Evolutionary conservation across 2,113 vertebrate species (phyloP).

Genomic region (Amphiprion ocellaris): DNA sequence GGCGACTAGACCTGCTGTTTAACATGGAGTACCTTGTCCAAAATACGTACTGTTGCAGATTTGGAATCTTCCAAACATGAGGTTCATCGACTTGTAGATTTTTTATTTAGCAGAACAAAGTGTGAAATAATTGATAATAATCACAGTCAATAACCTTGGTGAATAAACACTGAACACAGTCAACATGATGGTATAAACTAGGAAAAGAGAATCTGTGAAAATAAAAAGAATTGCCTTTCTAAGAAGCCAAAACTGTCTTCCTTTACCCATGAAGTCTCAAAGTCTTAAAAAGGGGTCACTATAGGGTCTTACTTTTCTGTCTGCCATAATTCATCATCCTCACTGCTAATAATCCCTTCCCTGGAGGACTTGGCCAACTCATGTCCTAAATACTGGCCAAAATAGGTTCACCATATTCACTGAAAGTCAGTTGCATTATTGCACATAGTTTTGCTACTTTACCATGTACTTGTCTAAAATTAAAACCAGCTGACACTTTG

Average conservation of each 20-base stretch:
- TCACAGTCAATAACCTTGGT: background rate
- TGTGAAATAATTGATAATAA: background rate
- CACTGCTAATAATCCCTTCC: conserved; percentile 7
- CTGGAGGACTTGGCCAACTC: conserved; percentile 3
- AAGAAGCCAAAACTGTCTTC: too few species aligned
- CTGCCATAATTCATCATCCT: conserved; percentile 44
- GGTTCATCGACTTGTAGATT: background rate
- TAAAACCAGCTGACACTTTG: background rate
- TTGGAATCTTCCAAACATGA: background rate
- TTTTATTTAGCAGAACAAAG: background rate
- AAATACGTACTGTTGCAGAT: background rate
- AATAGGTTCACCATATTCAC: background rate
- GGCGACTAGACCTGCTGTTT: background rate
- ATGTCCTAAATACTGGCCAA: conserved; percentile 26
- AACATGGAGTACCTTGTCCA: background rate
- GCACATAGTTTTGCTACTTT: too few species aligned
- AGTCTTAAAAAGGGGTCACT: conserved; percentile 14
- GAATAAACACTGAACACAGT: background rate
- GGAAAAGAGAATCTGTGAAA: background rate
- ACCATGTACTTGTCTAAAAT: too few species aligned
- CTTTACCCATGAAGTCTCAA: background rate
- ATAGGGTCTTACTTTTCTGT: conserved; percentile 37
- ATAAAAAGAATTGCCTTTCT: too few species aligned
- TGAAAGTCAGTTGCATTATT: background rate
- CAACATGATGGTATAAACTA: background rate